Conservation (phyloP, 2,797 vertebrate species). For the Sebastes minor region DNA sequence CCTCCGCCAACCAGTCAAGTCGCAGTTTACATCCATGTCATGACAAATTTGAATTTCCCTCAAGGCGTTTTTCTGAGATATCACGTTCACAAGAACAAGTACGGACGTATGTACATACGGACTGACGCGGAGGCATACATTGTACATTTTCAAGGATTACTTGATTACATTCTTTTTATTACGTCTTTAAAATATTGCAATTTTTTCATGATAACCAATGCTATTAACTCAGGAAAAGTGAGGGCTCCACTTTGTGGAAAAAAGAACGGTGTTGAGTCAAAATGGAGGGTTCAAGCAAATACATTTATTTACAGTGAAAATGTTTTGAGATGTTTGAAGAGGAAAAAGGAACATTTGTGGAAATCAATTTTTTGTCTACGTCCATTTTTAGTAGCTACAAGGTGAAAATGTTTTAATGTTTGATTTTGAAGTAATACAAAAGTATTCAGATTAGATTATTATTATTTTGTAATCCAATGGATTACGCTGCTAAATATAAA, state of each 20-base stretch:
- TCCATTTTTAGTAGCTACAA: background rate
- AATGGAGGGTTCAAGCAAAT: background rate
- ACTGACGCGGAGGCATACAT: background rate
- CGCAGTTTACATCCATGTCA: background rate
- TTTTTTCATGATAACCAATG: background rate
- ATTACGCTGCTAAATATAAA: background rate
- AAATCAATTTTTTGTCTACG: background rate
- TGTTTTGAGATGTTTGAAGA: background rate
- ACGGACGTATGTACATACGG: no score
- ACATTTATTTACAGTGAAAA: background rate
- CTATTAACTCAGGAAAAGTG: background rate
- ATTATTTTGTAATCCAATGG: background rate
- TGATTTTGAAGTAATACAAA: background rate
- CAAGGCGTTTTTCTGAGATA: no score
- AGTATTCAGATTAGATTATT: background rate
- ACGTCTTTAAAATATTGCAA: background rate
- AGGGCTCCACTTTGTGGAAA: background rate
- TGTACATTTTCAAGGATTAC: background rate
- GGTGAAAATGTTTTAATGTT: background rate
- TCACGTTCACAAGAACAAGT: no score
- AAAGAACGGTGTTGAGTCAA: background rate
- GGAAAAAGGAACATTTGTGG: background rate
- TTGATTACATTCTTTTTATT: background rate
- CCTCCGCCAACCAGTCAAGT: background rate
- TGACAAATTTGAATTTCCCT: no score